Conservation (phyloP, 2,797 vertebrate species). For the Chelonia mydas region DNA sequence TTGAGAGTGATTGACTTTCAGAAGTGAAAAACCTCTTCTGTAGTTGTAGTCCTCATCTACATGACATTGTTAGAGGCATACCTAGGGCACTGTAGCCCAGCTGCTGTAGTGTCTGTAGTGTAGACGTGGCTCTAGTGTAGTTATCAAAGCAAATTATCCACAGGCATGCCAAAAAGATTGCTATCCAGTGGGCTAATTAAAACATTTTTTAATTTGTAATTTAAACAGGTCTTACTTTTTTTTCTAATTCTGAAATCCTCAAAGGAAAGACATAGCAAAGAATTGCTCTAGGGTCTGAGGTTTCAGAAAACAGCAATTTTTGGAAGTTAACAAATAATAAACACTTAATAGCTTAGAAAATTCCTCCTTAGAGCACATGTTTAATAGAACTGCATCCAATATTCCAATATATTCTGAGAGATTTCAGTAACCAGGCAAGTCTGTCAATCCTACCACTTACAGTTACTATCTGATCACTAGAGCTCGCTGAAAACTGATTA, state of each 20-base stretch:
- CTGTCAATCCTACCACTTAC: neutral
- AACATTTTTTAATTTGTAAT: neutral
- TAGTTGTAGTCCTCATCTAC: neutral
- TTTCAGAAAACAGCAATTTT: neutral
- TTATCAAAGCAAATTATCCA: neutral
- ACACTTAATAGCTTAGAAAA: neutral
- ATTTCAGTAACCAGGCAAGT: neutral
- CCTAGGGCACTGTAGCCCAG: neutral
- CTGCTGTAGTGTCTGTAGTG: neutral
- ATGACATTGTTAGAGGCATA: neutral
- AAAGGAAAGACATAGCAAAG: neutral
- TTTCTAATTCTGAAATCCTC: neutral
- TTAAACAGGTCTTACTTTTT: fast-evolving
- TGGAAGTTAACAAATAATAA: neutral
- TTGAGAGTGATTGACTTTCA: neutral
- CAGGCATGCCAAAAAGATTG: neutral
- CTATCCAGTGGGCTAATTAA: neutral
- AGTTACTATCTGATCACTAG: neutral
- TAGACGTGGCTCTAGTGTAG: neutral
- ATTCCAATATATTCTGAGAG: neutral
- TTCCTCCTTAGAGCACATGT: neutral
- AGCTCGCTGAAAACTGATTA: neutral
- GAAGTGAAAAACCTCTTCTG: neutral
- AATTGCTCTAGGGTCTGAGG: neutral
- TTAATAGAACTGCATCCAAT: neutral